These are phyloP conservation scores for Platalea minor DNA, from an alignment of 2,797 vertebrate genomes.

Conservation along the genomic window DNA sequence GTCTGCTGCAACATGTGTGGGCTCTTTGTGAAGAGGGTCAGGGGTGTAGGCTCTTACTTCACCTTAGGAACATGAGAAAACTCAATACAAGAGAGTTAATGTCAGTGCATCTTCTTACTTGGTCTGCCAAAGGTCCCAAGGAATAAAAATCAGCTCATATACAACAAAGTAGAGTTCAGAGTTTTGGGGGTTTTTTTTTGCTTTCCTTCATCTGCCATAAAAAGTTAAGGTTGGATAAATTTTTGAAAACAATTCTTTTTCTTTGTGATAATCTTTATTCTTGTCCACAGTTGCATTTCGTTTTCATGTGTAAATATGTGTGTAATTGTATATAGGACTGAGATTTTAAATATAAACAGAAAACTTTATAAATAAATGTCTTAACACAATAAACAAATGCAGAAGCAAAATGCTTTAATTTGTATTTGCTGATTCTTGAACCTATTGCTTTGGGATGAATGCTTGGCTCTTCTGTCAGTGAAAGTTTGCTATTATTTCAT, in stretches of 20 bases:
- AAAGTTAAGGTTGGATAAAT: not conserved
- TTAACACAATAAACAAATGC: not conserved
- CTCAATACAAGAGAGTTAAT: not conserved
- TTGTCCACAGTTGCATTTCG: not conserved
- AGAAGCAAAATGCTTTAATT: not conserved
- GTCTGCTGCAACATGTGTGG: rapidly evolving
- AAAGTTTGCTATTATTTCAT: not conserved
- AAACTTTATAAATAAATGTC: not conserved
- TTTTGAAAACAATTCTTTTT: not conserved
- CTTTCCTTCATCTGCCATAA: not conserved
- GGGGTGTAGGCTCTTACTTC: rapidly evolving
- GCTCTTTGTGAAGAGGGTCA: rapidly evolving
- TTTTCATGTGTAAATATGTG: not conserved
- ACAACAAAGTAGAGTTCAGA: rapidly evolving
- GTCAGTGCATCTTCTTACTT: too few relatives aligned
- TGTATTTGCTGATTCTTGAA: not conserved
- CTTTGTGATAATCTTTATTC: not conserved
- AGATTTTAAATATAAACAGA: not conserved
- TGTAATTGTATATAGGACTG: not conserved
- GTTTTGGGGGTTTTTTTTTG: rapidly evolving
- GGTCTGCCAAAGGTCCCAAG: not conserved
- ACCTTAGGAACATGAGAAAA: rapidly evolving
- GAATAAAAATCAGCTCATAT: not conserved
- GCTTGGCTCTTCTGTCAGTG: not conserved
- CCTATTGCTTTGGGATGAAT: not conserved